A percentile compares a stretch with the other conserved stretches of the same genome.
Evolutionary conservation across 1,140 invertebrate genomes (phyloP).

Genomic region (Caenorhabditis tropicalis): DNA sequence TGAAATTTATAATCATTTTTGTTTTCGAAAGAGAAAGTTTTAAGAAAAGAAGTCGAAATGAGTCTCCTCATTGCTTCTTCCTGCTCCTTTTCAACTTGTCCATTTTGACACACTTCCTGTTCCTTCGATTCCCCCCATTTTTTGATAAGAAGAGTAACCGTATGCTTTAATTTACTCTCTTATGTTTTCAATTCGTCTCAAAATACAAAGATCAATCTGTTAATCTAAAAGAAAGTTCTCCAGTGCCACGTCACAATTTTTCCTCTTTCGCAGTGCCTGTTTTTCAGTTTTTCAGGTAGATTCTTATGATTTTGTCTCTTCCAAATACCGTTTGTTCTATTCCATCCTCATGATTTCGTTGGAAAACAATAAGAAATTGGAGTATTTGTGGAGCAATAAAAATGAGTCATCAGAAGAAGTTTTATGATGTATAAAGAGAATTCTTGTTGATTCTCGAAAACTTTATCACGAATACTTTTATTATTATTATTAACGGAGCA

Average conservation of each 20-base stretch:
- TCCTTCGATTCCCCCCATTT: neutral
- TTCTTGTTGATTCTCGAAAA: neutral
- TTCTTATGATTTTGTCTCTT: slow-evolving; percentile 1
- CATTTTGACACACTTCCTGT: neutral
- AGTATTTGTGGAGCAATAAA: slow-evolving; percentile 31
- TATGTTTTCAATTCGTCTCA: neutral
- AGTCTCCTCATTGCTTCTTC: neutral
- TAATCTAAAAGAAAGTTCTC: slow-evolving; percentile 9
- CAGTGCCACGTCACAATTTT: neutral
- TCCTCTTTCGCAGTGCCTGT: neutral
- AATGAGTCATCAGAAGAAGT: neutral
- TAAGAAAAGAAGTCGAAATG: too few species aligned
- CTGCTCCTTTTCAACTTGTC: neutral
- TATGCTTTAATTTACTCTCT: neutral
- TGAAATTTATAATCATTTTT: too few species aligned
- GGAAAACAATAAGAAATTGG: neutral
- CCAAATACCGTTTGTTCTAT: slow-evolving; percentile 1
- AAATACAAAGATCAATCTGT: slow-evolving; percentile 22
- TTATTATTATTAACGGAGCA: slow-evolving; percentile 30
- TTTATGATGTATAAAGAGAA: neutral
- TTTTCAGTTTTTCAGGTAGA: slow-evolving; percentile 22
- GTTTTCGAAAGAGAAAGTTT: too few species aligned
- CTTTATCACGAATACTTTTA: slow-evolving; percentile 12
- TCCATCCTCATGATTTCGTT: neutral
- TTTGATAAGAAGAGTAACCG: neutral